Evolutionary conservation across 2,797 vertebrate genomes (phyloP).

Genomic region (Peromyscus nudipes): DNA sequence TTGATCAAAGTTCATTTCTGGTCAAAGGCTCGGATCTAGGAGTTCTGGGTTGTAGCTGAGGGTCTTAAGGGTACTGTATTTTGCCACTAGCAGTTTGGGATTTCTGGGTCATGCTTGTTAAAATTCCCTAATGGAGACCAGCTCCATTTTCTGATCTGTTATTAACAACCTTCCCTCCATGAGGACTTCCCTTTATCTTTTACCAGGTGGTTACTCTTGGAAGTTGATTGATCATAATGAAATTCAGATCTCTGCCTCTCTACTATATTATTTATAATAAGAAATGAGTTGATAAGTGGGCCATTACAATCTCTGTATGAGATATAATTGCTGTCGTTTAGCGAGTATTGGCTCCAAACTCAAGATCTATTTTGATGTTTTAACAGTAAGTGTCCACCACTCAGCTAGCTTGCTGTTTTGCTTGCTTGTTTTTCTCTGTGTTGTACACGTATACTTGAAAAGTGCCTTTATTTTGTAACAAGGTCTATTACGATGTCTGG

Average conservation of each 20-base stretch:
- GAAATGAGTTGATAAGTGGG: neutral
- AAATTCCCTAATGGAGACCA: neutral
- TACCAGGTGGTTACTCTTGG: neutral
- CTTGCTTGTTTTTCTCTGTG: neutral
- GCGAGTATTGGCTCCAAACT: neutral
- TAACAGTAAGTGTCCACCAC: neutral
- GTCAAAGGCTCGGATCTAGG: neutral
- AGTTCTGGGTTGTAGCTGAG: neutral
- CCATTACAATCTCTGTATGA: neutral
- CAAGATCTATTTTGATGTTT: conserved; percentile 35
- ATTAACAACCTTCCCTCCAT: neutral
- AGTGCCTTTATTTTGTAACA: neutral
- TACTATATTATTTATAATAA: neutral
- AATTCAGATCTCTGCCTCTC: neutral
- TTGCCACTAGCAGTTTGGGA: neutral
- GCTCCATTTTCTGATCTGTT: neutral
- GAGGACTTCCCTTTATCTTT: neutral
- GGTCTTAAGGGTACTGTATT: neutral
- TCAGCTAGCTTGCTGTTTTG: neutral
- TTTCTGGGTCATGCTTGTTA: neutral
- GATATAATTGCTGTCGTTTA: neutral
- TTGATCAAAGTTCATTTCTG: neutral
- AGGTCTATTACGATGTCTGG: neutral
- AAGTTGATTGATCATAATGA: neutral
- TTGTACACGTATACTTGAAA: neutral